Evolutionary conservation across 2,797 vertebrate genomes (phyloP), one percentile per base, ranked within the genome.

Genomic region (Moxostoma hubbsi): DNA sequence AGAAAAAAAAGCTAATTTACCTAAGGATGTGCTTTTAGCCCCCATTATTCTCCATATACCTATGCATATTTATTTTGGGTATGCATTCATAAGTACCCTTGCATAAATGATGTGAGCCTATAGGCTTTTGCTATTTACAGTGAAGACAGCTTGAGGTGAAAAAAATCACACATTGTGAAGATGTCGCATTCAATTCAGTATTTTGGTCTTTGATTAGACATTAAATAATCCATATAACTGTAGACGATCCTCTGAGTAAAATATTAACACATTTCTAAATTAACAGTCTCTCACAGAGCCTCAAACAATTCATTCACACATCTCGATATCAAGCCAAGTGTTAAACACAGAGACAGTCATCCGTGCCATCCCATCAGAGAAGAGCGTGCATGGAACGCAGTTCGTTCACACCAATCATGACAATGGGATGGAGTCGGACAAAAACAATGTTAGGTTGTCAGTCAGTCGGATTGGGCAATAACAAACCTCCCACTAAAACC

Each of bases 401-500:
- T 69, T 16, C n/a, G 53, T 67, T 77, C 81, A 71, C 83, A 89
- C 93, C 93, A 93, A 93, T 93, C 90, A 83, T 6, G 87, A 85
- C 82, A 87, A 81, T 47, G 13, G 68, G 16, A 82, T 76, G 71
- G 82, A 49, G 89, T 88, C 86, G 86, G 86, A 85, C 77, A 77
- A 62, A 55, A n/a, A 58, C 58, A 71, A 84, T 0, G 91, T 89
- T 94, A 79, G 92, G 92, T 92, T 93, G 93, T 93, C 89, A 73
- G 85, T 85, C 82, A 76, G 77, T 64, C 81, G 81, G 61, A 74
- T 83, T 86, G 83, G 90, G 87, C 87, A 89, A 93, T 89, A 92
- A 92, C 89, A 90, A 92, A 90, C 91, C 91, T 85, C 91, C 92
- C 92, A 87, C 89, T 85, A 59, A 18, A 68, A 67, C 76, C 83